Evolutionary conservation across 2,888 invertebrate species (phyloP), one percentile per base, ranked within the genome.

Genomic region (Molorchus minor): DNA sequence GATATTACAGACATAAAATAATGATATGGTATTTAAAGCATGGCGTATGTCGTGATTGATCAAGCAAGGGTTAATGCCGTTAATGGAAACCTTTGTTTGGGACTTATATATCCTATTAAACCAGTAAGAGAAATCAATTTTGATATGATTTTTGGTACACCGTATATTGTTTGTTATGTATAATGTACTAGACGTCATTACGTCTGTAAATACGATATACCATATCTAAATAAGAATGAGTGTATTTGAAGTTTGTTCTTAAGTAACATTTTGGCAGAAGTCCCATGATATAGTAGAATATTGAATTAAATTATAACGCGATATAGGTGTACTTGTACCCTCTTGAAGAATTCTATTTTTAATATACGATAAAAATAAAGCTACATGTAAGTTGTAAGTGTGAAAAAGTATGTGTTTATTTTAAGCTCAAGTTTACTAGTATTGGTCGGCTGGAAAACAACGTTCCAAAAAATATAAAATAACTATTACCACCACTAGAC

Each of bases 401-500:
- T 62, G 58, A 58, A 59, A 59, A n/a, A 59, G 54, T 56, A 59
- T 58, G 56, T 61, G 64, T 56, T 58, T 64, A 64, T 64, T 64
- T 64, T 56, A 54, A 51, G 64, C 61, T 33, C 30, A 43, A 54
- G 58, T 59, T 64, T 58, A 51, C 59, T 52, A 47, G 51, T 55
- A 61, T 56, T 51, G 64, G 61, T 53, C 64, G 56, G 61, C 58
- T 56, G 64, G 61, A 64, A 61, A n/a, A n/a, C 57, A 25, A 30
- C 47, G 56, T 59, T 56, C 59, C 59, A 61, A 52, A 64, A 64
- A 64, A 64, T 64, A 61, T 36, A 56, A 54, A 61, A 64, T 64
- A 56, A 61, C 55, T 64, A 58, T 61, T 61, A 58, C n/a, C 58
- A 40, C 41, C 52, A 59, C 41, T 57, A 61, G 61, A 61, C 54